phyloP scores from a whole-genome alignment of 2,113 vertebrate species.

The Eudorcas thomsonii region DNA sequence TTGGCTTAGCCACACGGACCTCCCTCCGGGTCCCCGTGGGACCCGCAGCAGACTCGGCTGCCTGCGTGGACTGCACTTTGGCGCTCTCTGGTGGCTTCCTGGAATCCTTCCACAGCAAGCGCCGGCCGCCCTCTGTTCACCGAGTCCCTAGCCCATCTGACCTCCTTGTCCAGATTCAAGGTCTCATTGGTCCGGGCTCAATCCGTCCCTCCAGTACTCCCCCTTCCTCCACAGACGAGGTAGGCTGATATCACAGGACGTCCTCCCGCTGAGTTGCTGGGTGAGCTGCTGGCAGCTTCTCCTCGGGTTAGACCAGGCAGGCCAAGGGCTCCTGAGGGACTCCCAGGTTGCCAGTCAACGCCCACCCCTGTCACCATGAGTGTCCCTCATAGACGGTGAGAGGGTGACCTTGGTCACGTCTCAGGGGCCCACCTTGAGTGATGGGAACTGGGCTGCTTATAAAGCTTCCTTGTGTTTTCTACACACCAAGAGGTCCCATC shows the following conservation, averaged over 20 bases:
- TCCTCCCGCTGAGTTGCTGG: background rate
- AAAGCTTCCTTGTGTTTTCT: background rate
- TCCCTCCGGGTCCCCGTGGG: fast-evolving
- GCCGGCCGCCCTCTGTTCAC: fast-evolving
- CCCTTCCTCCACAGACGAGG: background rate
- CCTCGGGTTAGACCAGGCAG: background rate
- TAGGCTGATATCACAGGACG: background rate
- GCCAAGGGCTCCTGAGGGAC: background rate
- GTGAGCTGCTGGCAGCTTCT: too few species aligned
- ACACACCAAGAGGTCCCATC: background rate
- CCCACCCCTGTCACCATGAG: background rate
- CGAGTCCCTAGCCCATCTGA: too few species aligned
- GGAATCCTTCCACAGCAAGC: background rate
- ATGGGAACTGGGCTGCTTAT: background rate
- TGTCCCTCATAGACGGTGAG: background rate
- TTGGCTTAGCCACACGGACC: background rate
- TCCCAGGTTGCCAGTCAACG: too few species aligned
- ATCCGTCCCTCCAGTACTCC: background rate
- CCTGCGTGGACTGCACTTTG: background rate
- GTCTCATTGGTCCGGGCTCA: background rate
- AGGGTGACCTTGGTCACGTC: background rate
- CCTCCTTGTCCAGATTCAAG: background rate
- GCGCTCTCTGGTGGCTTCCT: conserved; percentile 19
- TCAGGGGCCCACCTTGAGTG: background rate
- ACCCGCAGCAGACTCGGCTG: fast-evolving